These are phyloP conservation scores for Poecilia latipinna DNA, from an alignment of 2,113 vertebrate species.

Conservation along the genomic window DNA sequence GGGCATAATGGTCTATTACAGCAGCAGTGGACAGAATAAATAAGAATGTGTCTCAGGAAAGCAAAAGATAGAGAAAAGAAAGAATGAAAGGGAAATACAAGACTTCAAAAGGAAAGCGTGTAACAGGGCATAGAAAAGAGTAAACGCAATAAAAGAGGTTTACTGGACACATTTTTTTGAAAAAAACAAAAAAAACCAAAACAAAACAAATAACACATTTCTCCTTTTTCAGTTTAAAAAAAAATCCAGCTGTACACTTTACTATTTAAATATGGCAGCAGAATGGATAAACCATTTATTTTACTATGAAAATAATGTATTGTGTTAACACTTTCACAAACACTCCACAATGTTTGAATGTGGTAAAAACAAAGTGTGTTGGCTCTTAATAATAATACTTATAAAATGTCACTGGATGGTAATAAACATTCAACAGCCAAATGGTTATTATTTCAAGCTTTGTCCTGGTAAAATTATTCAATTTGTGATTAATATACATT, in stretches of 20 bases:
- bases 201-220: background rate
- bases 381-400: background rate
- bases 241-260: background rate
- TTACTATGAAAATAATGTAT: background rate
- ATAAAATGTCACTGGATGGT: background rate
- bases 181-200: background rate
- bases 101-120: background rate
- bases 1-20: constrained; percentile 77
- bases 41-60: constrained; percentile 53
- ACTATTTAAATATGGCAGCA: background rate
- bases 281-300: background rate
- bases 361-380: background rate
- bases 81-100: background rate
- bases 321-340: background rate
- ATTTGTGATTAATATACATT: background rate
- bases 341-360: background rate
- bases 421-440: background rate
- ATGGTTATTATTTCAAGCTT: background rate
- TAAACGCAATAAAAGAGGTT: background rate
- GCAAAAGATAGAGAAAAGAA: constrained; percentile 6
- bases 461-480: background rate
- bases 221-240: background rate
- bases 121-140: background rate
- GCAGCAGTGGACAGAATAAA: constrained; percentile 72
- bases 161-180: background rate